Evolutionary conservation across 1,140 invertebrate species (phyloP).

Genomic region (Drosophila parabipectinata): DNA sequence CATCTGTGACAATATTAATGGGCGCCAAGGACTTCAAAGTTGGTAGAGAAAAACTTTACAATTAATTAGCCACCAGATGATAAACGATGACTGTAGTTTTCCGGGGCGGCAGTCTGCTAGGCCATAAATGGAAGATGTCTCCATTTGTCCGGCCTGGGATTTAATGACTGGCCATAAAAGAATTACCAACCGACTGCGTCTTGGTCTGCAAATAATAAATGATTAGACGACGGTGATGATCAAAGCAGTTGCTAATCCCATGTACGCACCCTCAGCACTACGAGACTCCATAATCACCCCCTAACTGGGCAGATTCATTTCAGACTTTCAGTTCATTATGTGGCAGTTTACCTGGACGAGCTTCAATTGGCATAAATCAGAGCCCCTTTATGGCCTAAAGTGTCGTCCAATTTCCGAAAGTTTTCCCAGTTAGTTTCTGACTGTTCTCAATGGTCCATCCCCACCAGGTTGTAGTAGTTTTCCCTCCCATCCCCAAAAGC

Average conservation of each 20-base stretch:
- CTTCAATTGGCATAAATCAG: conserved; percentile 78
- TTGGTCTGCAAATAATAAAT: conserved; percentile 60
- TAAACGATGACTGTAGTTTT: conserved; percentile 76
- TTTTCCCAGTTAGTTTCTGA: conserved; percentile 28
- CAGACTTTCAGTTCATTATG: conserved; percentile 64
- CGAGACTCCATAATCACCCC: conserved; percentile 40
- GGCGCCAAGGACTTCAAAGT: conserved; percentile 40
- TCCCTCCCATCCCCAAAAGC: background rate
- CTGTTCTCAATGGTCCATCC: no score
- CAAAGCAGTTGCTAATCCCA: conserved; percentile 49
- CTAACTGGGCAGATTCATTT: conserved; percentile 39
- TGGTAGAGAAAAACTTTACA: conserved; percentile 63
- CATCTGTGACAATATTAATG: conserved; percentile 80
- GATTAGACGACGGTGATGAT: conserved; percentile 56
- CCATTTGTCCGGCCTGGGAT: conserved; percentile 59
- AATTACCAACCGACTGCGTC: conserved; percentile 28
- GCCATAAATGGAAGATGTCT: conserved; percentile 66
- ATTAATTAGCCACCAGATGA: conserved; percentile 75
- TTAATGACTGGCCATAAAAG: conserved; percentile 72
- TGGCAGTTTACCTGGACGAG: conserved; percentile 68
- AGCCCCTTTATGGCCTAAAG: conserved; percentile 71
- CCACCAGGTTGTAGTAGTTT: conserved; percentile 15
- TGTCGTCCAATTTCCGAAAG: conserved; percentile 74
- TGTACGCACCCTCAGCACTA: background rate
- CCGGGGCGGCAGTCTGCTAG: conserved; percentile 8